Base-by-base conservation (phyloP, 2,888 invertebrate species). In the Pollenia amentaria region DNA sequence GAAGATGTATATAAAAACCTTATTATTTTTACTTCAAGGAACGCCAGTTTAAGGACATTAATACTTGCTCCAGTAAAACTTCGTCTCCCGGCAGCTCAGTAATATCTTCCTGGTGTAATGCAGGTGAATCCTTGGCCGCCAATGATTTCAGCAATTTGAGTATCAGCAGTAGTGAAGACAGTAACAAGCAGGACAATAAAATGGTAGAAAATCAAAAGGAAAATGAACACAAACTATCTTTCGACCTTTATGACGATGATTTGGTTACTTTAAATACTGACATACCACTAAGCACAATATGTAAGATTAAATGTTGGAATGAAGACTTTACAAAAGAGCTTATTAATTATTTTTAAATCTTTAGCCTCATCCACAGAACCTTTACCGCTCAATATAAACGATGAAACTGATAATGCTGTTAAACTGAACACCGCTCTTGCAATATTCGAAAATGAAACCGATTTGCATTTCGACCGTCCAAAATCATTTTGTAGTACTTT, bases 61-160 rank as follows among this genome's bases (percentile, higher is more conserved):
- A 89, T 46, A 90, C 89, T 21, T 89, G 84, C 64, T 90, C 90
- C 40, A 92, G 91, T 79, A 92, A 91, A 83, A 91, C 90, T 76
- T 91, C 90, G 65, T 91, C 93, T 29, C 90, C 92, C 38, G 90
- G 90, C 29, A 92, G 92, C 78, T 92, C 93, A n/a, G 89, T 90
- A 11, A 90, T 92, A 64, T 91, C 93, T 70, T 93, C 93, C 29
- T 93, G 93, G 93, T 92, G 92, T 51, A 92, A 93, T 87, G 96
- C 95, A 0, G 96, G 96, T 0, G 96, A 96, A 90, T 95, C 96
- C 0, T 95, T 96, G 95, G 96, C 95, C 0, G 89, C 90, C 48
- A 92, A 92, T 76, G 95, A 95, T 83, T 95, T 95, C 84, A 94
- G 94, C 88, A 93, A 94, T 88, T 94, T 94, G 79, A 92, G 94